Percentiles rank a stretch among this genome's conserved stretches.
Evolutionary conservation across 2,797 vertebrate genomes (phyloP).

Genomic region (Lemur catta): DNA sequence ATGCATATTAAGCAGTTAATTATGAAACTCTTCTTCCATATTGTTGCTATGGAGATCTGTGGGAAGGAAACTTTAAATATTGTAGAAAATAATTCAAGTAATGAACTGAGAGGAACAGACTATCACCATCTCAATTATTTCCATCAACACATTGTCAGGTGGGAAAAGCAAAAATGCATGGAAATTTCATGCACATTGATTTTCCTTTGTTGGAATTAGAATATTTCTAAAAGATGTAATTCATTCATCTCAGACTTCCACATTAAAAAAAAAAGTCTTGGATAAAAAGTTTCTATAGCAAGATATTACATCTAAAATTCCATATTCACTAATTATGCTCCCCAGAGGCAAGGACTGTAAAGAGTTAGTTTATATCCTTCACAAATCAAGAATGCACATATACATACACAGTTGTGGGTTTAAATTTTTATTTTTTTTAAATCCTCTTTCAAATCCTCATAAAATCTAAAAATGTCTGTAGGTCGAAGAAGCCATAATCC

Average conservation of each 20-base stretch:
- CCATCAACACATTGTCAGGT: not conserved
- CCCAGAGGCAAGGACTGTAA: not conserved
- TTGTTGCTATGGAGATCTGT: not conserved
- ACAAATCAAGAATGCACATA: not conserved
- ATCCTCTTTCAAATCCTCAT: not conserved
- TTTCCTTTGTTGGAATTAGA: not conserved
- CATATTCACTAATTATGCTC: not conserved
- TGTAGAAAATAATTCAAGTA: not conserved
- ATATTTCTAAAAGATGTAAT: not conserved
- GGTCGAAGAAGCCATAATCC: not conserved
- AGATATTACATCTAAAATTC: not conserved
- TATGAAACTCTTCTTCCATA: not conserved
- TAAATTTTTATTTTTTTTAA: not conserved
- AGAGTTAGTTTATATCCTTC: not conserved
- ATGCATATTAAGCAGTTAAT: not conserved
- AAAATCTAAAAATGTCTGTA: not conserved
- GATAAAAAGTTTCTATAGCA: not conserved
- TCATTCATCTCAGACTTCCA: not conserved
- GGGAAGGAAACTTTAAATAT: constrained; percentile 13
- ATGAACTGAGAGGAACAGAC: not conserved
- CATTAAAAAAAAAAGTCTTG: not conserved
- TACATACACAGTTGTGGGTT: not conserved
- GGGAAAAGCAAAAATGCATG: not conserved
- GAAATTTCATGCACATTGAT: not conserved
- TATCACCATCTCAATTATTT: not conserved